These are phyloP conservation scores for Cryptus viduatorius DNA, from an alignment of 2,888 invertebrate genomes.

Conservation along the genomic window DNA sequence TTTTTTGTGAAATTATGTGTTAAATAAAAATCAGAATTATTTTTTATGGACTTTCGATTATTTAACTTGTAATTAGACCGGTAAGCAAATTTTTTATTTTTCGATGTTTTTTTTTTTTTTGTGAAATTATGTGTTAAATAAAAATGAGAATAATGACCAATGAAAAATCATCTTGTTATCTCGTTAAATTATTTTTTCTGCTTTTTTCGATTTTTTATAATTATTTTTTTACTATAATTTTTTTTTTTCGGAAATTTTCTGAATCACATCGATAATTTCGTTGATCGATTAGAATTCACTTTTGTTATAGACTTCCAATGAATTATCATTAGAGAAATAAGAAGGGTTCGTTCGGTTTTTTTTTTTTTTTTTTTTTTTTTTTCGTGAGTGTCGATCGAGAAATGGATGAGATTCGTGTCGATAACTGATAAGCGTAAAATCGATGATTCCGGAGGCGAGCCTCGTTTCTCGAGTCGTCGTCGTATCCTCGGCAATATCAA, in stretches of 20 bases:
- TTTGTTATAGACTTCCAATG: slow-evolving; percentile 20
- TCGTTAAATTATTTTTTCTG: no score
- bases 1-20: no score
- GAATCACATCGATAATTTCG: no score
- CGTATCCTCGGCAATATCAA: neutral
- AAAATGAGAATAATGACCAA: no score
- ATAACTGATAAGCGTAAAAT: slow-evolving; percentile 81
- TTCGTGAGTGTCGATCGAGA: slow-evolving; percentile 21
- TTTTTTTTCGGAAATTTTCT: no score
- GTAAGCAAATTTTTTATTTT: slow-evolving; percentile 1
- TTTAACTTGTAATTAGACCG: slow-evolving; percentile 76
- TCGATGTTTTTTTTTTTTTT: neutral
- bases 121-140: no score
- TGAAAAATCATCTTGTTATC: no score
- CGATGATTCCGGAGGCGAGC: slow-evolving; percentile 80
- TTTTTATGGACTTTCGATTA: slow-evolving; percentile 74
- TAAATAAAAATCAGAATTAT: no score
- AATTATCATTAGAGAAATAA: neutral
- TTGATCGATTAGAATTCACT: neutral
- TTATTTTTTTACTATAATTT: no score
- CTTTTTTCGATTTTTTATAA: no score
- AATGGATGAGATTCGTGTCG: slow-evolving; percentile 47
- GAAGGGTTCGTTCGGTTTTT: neutral
- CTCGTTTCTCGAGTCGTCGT: slow-evolving; percentile 72
- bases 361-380: slow-evolving; percentile 2